Base-by-base conservation (phyloP, 2,888 invertebrate genomes). In the Ochropleura leucogaster region DNA sequence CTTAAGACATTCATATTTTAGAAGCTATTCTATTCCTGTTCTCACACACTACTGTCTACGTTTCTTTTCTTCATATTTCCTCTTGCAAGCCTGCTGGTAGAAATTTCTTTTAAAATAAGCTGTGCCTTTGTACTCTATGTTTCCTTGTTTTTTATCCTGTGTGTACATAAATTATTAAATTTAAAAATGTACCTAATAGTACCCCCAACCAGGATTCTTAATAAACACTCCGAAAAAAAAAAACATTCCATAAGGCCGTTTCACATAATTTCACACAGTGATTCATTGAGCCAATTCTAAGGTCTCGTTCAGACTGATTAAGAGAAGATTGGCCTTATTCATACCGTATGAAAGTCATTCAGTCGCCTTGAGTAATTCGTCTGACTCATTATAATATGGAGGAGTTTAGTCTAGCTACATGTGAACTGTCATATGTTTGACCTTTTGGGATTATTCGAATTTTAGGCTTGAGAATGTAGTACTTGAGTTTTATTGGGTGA, bases 321-420 rank as follows among this genome's bases (percentile, higher is more conserved):
- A 44, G 62, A 62, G 62, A 14, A 84, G 55, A 84, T 80, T 84
- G 84, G 70, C 51, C 68, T 71, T 70, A 84, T 84, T 84, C 81
- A 82, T 77, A 18, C 64, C 1, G n/a, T 55, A 76, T 76, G 67
- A 65, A 68, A 62, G 72, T 63, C 51, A 75, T 83, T 74, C 62
- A 71, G 40, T 12, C 59, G 40, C 74, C 12, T 66, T 57, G 55
- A 47, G 60, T 74, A 59, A 70, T 79, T 53, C 5, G 18, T 66
- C 59, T 75, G 75, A 75, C 66, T 80, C 81, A 84, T 73, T 72
- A 14, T 18, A 14, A 51, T 44, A 66, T 68, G 10, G 55, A 72
- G 65, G 60, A 83, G 16, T 77, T 68, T 40, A 51, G 12, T 40
- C 47, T 65, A 30, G 20, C 30, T 30, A 62, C 10, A 14, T 53